Conservation (phyloP, 2,113 vertebrate genomes). For the Leptodactylus fuscus region DNA sequence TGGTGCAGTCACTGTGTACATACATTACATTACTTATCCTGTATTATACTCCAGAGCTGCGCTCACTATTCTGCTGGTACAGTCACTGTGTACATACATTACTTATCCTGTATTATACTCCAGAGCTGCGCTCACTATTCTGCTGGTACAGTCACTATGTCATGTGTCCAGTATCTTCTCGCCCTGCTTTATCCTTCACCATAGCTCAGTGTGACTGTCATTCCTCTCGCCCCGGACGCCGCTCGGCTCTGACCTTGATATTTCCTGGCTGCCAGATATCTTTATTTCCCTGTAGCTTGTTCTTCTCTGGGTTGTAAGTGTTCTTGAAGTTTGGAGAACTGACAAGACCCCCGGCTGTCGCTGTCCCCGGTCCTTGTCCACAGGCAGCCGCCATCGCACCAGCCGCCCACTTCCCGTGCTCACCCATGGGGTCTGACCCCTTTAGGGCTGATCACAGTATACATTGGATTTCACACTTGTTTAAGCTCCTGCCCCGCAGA, state of each 20-base stretch:
- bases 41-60: no score
- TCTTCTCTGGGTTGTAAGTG: slow-evolving; percentile 46
- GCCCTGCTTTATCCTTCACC: slow-evolving; percentile 65
- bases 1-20: no score
- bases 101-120: no score
- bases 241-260: slow-evolving; percentile 50
- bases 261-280: slow-evolving; percentile 56
- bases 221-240: slow-evolving; percentile 60
- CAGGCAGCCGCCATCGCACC: slow-evolving; percentile 51
- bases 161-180: no score
- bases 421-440: slow-evolving; percentile 18
- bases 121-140: no score
- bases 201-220: slow-evolving; percentile 64
- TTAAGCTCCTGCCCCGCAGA: slow-evolving; percentile 35
- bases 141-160: no score
- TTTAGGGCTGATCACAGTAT: slow-evolving; percentile 33
- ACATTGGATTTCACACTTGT: slow-evolving; percentile 47
- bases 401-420: slow-evolving; percentile 49
- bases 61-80: no score
- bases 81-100: no score
- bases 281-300: slow-evolving; percentile 55
- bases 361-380: slow-evolving; percentile 30
- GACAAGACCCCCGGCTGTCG: slow-evolving; percentile 45
- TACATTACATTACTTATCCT: no score
- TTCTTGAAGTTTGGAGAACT: slow-evolving; percentile 62